phyloP scores from a whole-genome alignment of 2,113 vertebrate species.

The Geothlypis trichas region DNA sequence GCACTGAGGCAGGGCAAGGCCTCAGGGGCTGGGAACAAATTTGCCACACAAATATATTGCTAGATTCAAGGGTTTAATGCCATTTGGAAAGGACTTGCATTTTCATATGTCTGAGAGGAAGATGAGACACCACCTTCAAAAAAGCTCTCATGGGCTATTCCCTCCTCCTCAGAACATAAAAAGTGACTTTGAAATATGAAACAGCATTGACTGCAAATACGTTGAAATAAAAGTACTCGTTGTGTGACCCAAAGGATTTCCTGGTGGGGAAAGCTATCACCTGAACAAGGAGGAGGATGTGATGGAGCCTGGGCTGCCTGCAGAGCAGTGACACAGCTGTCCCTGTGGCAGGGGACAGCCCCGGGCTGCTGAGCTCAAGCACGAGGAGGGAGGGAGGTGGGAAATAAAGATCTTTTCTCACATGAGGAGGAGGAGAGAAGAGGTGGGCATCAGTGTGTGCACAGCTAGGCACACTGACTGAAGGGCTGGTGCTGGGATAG shows the following conservation, averaged over 20 bases:
- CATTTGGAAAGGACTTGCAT: not conserved
- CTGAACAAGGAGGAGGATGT: not conserved
- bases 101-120: not conserved
- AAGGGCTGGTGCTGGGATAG: not conserved
- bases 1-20: not conserved
- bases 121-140: not conserved
- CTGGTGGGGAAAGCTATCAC: not conserved
- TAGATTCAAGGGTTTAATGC: not conserved
- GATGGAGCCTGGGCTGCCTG: rapidly evolving
- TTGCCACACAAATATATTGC: not conserved
- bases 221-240: not conserved
- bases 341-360: not conserved
- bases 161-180: not conserved
- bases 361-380: not conserved
- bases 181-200: not conserved
- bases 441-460: not conserved
- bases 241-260: not conserved
- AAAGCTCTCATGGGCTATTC: not conserved
- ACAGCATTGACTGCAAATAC: not conserved
- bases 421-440: not conserved
- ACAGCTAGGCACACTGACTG: not conserved
- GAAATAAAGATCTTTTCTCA: not conserved
- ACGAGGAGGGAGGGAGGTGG: not conserved
- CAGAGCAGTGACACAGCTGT: not conserved
- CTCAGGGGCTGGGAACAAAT: not conserved